Percentiles rank a stretch among this genome's conserved stretches.
phyloP scores from a whole-genome alignment of 2,113 vertebrate species.

The Nipponia nippon region DNA sequence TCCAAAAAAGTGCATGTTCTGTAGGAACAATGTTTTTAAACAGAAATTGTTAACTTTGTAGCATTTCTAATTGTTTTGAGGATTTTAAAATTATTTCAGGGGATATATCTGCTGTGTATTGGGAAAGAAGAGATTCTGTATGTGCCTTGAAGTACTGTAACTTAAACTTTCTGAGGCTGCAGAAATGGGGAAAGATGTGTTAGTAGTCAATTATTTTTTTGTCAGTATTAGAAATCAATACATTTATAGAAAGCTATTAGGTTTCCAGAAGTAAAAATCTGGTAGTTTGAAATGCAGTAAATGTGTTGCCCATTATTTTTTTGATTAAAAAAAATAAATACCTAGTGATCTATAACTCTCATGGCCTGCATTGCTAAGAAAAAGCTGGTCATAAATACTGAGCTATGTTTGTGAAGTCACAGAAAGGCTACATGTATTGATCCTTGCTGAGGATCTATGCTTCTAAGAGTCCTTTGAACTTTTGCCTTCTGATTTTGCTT shows the following conservation, averaged over 20 bases:
- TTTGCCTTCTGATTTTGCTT: neutral
- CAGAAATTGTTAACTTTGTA: constrained; percentile 73
- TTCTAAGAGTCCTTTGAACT: neutral
- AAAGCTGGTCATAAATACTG: neutral
- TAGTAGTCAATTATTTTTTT: constrained; percentile 35
- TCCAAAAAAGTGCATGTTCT: constrained; percentile 67
- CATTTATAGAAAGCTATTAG: constrained; percentile 55
- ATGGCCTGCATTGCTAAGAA: neutral
- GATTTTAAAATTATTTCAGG: constrained; percentile 77
- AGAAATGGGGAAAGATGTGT: constrained; percentile 53
- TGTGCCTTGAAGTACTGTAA: constrained; percentile 82
- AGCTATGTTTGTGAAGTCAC: neutral
- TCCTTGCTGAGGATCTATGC: neutral
- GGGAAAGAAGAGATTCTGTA: constrained; percentile 73
- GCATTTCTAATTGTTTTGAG: constrained; percentile 74
- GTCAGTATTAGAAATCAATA: constrained; percentile 59
- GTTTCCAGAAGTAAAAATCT: constrained; percentile 66
- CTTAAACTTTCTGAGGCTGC: constrained; percentile 64
- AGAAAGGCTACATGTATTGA: neutral
- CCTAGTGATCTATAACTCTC: neutral
- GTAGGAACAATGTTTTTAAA: constrained; percentile 67
- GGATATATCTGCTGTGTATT: constrained; percentile 72
- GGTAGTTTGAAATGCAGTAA: constrained; percentile 45
- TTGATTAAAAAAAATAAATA: neutral
- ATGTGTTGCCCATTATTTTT: constrained; percentile 49